A percentile compares a stretch with the other conserved stretches of the same genome.
phyloP scores from a whole-genome alignment of 2,113 vertebrate species.

The Trochalopteron elliotii region DNA sequence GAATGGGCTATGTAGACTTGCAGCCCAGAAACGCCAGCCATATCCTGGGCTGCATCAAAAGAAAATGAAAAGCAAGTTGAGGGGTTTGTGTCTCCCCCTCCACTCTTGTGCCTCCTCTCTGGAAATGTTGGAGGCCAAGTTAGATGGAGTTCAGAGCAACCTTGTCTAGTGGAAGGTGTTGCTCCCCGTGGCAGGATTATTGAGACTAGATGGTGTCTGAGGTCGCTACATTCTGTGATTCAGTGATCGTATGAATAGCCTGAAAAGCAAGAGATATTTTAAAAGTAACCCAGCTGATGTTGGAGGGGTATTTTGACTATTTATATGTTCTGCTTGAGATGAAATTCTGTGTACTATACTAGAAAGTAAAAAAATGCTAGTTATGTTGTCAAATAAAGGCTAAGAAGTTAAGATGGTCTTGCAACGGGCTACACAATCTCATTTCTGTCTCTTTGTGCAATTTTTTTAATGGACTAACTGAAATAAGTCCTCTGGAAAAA shows the following conservation, averaged over 20 bases:
- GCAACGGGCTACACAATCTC: not conserved
- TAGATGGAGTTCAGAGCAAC: not conserved
- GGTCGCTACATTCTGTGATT: not conserved
- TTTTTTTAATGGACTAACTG: not conserved
- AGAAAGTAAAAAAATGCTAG: not conserved
- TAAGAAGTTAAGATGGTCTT: not conserved
- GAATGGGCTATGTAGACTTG: not conserved
- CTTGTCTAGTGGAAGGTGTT: not conserved
- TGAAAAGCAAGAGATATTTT: not conserved
- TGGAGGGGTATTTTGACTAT: not conserved
- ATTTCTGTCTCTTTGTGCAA: not conserved
- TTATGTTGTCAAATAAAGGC: not conserved
- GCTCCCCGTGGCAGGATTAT: fast-evolving
- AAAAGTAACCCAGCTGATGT: not conserved
- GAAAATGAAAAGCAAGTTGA: not conserved
- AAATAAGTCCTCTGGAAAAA: not conserved
- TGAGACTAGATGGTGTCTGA: not conserved
- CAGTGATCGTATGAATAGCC: not conserved
- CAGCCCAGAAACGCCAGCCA: not conserved
- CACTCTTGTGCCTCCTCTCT: not conserved
- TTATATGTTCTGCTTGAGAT: not conserved
- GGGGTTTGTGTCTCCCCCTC: not conserved
- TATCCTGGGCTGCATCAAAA: not conserved
- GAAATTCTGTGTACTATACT: not conserved
- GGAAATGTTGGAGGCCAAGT: not conserved